Base-by-base conservation (phyloP, 2,113 vertebrate species). In the Pelvicachromis taeniatus region DNA sequence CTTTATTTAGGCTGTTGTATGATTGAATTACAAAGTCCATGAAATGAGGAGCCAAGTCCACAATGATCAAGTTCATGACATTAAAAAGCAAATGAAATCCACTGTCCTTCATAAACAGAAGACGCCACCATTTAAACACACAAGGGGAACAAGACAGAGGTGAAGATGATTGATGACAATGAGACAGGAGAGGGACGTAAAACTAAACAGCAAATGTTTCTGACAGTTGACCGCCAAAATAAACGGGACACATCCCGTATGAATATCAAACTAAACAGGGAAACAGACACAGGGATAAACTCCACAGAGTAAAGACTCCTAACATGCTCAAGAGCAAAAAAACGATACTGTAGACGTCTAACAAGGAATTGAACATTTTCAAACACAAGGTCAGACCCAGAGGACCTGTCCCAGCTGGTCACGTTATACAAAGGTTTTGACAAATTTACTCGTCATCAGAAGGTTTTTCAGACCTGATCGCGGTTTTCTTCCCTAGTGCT, bases 401-500 rank as follows among this genome's bases (percentile, higher is more conserved):
- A 59, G 17, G 16, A 35, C 31, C 31, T 16, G 56, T 59, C 29
- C 29, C 29, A 59, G 29, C 14, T 59, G 56, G 26, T 59, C 56
- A 59, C 26, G 16, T 17, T 59, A 26, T 58, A 5, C 56, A 59
- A 19, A 33, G n/a, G 31, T 61, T 61, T 61, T 9, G 29, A 61
- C 58, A 35, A 11, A 35, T 2, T 61, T 35, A 12, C 31, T 19
- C 6, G 58, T 61, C 11, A 61, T 61, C 58, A 61, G 31, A 33
- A 59, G 31, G 17, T 61, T 61, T 61, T 61, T 61, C 58, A 61
- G 31, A n/a, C 58, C 58, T 7, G 31, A 35, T 2, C 19, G 17
- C 0, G 2, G 19, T 61, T 35, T 35, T 61, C 58, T 61, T 35
- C 5, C 2, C 13, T 2, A 11, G 31, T n/a, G 10, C 17, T 63